Evolutionary conservation across 2,888 invertebrate species (phyloP).

Genomic region (Pyrgus malvae): DNA sequence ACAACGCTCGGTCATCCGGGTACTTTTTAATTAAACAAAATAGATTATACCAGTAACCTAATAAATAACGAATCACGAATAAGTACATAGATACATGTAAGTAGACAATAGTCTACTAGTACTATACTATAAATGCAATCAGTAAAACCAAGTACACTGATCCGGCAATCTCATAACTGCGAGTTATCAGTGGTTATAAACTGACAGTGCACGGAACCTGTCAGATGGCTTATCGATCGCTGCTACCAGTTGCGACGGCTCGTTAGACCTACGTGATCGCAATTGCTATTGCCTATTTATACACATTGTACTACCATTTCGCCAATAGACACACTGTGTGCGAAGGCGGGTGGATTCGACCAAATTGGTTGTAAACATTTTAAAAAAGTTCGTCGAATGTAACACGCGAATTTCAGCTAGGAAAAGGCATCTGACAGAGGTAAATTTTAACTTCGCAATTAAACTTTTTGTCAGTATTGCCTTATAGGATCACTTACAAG

Average conservation of each 20-base stretch:
- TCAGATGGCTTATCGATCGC: constrained; percentile 47
- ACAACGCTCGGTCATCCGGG: too few relatives aligned
- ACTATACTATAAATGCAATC: too few relatives aligned
- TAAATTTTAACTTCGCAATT: too few relatives aligned
- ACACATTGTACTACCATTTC: constrained; percentile 70
- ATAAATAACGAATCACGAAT: too few relatives aligned
- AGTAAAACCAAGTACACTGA: constrained; percentile 16
- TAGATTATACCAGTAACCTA: too few relatives aligned
- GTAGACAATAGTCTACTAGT: too few relatives aligned
- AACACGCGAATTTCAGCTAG: too few relatives aligned
- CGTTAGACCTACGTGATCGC: constrained; percentile 77
- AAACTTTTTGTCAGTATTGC: too few relatives aligned
- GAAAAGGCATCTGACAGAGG: too few relatives aligned
- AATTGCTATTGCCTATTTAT: constrained; percentile 77
- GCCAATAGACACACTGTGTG: constrained; percentile 31
- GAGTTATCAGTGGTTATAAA: constrained; percentile 20
- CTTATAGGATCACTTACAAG: too few relatives aligned
- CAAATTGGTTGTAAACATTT: constrained; percentile 39
- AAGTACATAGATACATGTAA: too few relatives aligned
- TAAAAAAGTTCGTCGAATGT: constrained; percentile 51
- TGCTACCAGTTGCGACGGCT: constrained; percentile 71
- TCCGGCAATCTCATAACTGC: constrained; percentile 15
- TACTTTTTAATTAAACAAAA: too few relatives aligned
- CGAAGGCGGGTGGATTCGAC: constrained; percentile 33
- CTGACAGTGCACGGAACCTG: constrained; percentile 43